Base-by-base conservation (phyloP, 2,797 vertebrate species). In the Sebastes iracundus region DNA sequence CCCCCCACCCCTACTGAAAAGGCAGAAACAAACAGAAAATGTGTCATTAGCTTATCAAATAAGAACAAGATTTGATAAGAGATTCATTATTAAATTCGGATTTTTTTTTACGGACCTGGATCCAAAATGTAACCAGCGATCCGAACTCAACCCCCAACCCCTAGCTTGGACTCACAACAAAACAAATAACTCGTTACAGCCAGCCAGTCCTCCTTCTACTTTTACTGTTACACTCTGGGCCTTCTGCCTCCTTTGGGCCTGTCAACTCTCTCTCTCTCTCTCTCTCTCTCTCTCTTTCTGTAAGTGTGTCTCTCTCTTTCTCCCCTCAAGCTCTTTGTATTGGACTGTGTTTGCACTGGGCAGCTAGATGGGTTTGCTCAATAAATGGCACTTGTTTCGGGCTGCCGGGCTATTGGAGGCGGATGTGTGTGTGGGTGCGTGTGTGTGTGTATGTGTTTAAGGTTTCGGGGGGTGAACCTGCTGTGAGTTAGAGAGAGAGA, bases 321-420 rank as follows among this genome's bases (percentile, higher is more conserved):
- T 67, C 22, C 67, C 84, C 75, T 55, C 55, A 32, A 71, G 80
- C 67, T 72, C 59, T 84, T 81, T 85, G 62, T 87, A 81, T 89
- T 83, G 76, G 74, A 80, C 76, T 81, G 76, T 79, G 81, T 88
- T 86, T 87, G 81, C 82, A 59, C 80, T 63, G 81, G 84, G 82
- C 75, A 73, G 82, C 79, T 81, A 42, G 77, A 80, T 68, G 73
- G 23, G 75, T 88, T 85, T 80, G 56, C 75, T 92, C 77, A 73
- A 86, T 91, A 90, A 91, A 90, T 80, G 46, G 53, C 53, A 65
- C 67, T 80, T 76, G 66, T 87, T 82, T 84, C 56, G 3, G 65
- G 69, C 75, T 72, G 72, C 73, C 33, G 16, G 52, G 75, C 71
- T 84, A 20, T 83, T 65, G 70, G 60, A 83, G 62, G 53, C 68